phyloP scores from a whole-genome alignment of 2,113 vertebrate species.

The Xerus inauris region DNA sequence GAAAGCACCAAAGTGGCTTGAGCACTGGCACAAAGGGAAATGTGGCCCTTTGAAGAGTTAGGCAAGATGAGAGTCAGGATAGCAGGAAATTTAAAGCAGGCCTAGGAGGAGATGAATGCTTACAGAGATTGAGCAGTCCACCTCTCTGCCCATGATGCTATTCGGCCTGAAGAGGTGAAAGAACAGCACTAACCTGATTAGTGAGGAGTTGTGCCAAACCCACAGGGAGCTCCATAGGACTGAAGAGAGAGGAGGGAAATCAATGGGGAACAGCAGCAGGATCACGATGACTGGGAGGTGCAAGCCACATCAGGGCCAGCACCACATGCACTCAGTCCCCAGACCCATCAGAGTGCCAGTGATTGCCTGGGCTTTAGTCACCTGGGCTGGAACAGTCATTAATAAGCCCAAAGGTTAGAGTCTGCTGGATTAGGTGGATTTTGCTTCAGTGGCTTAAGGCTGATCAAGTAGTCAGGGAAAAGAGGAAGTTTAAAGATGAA shows the following conservation, averaged over 20 bases:
- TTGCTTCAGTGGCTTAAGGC: neutral
- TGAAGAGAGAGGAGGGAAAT: neutral
- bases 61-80: neutral
- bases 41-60: neutral
- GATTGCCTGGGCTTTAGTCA: neutral
- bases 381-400: neutral
- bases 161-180: neutral
- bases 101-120: neutral
- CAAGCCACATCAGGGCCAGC: fast-evolving
- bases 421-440: neutral
- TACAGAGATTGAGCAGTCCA: neutral
- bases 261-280: neutral
- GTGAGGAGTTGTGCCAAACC: neutral
- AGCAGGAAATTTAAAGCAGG: neutral
- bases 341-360: neutral
- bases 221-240: neutral
- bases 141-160: neutral
- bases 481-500: neutral
- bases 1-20: neutral
- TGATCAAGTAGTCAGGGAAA: neutral
- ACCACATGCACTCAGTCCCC: neutral
- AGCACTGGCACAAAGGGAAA: neutral
- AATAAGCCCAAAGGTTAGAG: neutral
- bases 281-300: neutral
- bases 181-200: neutral